Evolutionary conservation across 2,888 invertebrate genomes (phyloP).

Genomic region (Lottia scabra): DNA sequence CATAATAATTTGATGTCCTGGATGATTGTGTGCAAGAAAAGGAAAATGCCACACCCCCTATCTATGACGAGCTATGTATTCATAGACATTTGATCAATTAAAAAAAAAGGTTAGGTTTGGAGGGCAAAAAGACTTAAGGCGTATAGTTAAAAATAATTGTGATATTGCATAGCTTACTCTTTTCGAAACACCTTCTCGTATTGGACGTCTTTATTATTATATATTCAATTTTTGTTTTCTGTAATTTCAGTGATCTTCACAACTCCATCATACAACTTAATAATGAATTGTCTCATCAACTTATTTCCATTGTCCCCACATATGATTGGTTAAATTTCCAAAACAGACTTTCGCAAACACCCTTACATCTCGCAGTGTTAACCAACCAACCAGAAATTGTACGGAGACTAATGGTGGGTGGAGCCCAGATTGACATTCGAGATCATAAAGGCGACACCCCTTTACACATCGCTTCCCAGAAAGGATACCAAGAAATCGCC

Average conservation of each 20-base stretch:
- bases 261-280: constrained; percentile 84
- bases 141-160: too few species aligned
- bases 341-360: constrained; percentile 82
- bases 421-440: constrained; percentile 77
- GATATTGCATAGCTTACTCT: too few species aligned
- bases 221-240: constrained; percentile 12
- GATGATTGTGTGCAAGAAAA: too few species aligned
- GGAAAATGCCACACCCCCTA: too few species aligned
- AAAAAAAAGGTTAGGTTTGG: too few species aligned
- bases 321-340: constrained; percentile 82
- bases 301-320: constrained; percentile 84
- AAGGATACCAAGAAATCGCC: constrained; percentile 79
- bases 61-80: too few species aligned
- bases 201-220: background rate
- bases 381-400: constrained; percentile 81
- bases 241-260: constrained; percentile 81
- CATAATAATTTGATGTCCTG: too few species aligned
- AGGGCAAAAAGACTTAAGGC: too few species aligned
- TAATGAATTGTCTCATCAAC: constrained; percentile 79
- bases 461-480: constrained; percentile 83
- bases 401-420: constrained; percentile 83
- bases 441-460: constrained; percentile 87
- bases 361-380: constrained; percentile 88
- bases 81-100: too few species aligned
- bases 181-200: too few species aligned